Evolutionary conservation across 2,888 invertebrate species (phyloP).

Genomic region (Biston betularia): DNA sequence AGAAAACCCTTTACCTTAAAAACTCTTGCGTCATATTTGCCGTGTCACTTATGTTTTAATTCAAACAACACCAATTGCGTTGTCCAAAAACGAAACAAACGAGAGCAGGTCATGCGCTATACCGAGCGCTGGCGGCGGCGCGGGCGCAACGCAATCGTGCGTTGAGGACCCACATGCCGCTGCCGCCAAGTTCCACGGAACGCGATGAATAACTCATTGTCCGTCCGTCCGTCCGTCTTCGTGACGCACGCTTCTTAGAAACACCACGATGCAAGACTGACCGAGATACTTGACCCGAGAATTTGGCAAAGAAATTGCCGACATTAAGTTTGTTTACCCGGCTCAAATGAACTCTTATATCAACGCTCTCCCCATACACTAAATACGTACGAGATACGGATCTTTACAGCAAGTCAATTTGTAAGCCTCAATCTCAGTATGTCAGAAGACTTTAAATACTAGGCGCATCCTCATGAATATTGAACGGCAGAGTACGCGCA

Average conservation of each 20-base stretch:
- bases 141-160: conserved; percentile 76
- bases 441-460: conserved; percentile 28
- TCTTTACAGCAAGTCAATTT: conserved; percentile 21
- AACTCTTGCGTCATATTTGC: not conserved
- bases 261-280: conserved; percentile 70
- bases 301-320: conserved; percentile 60
- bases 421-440: conserved; percentile 19
- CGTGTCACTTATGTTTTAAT: conserved; percentile 37
- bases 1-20: not conserved
- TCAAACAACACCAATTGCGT: conserved; percentile 31
- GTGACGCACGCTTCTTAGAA: conserved; percentile 83
- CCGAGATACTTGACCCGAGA: conserved; percentile 78
- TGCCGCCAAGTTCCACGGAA: conserved; percentile 81
- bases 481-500: conserved; percentile 30
- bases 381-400: conserved; percentile 13
- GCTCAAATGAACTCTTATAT: conserved; percentile 11
- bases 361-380: conserved; percentile 10
- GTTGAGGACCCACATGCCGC: conserved; percentile 70
- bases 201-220: conserved; percentile 86
- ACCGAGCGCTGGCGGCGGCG: conserved; percentile 58
- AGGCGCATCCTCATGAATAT: conserved; percentile 33
- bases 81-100: conserved; percentile 65
- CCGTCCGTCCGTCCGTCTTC: conserved; percentile 76
- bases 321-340: conserved; percentile 25
- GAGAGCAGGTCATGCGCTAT: conserved; percentile 73